Evolutionary conservation across 2,113 vertebrate genomes (phyloP).

Genomic region (Scortum barcoo): DNA sequence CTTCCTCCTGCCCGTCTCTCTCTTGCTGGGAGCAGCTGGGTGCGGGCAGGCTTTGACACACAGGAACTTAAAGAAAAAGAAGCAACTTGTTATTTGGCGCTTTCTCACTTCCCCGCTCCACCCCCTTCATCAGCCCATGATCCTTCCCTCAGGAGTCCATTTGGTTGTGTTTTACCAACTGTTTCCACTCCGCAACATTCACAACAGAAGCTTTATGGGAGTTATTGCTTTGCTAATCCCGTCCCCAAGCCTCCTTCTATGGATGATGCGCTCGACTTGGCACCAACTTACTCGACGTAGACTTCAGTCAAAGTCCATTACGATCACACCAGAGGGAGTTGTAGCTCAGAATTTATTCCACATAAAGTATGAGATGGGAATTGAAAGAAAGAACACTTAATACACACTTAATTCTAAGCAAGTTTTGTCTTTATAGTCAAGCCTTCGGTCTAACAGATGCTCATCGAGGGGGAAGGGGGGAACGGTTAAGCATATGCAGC

Average conservation of each 20-base stretch:
- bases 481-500: background rate
- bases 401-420: background rate
- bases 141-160: slow-evolving; percentile 40
- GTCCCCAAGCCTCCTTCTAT: slow-evolving; percentile 31
- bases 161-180: slow-evolving; percentile 47
- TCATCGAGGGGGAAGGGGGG: background rate
- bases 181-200: slow-evolving; percentile 34
- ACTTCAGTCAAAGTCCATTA: slow-evolving; percentile 37
- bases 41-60: slow-evolving; percentile 20
- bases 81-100: slow-evolving; percentile 20
- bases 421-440: background rate
- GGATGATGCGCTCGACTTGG: slow-evolving; percentile 38
- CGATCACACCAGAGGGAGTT: slow-evolving; percentile 17
- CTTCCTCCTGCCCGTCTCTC: slow-evolving; percentile 21
- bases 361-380: slow-evolving; percentile 8
- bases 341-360: slow-evolving; percentile 24
- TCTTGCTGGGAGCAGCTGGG: slow-evolving; percentile 22
- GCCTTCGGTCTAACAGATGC: slow-evolving; percentile 16
- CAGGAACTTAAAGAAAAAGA: slow-evolving; percentile 16
- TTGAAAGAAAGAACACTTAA: slow-evolving; percentile 8
- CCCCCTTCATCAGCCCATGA: slow-evolving; percentile 8
- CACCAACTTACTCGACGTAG: slow-evolving; percentile 24
- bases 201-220: slow-evolving; percentile 32
- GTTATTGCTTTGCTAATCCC: slow-evolving; percentile 46
- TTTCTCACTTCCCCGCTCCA: background rate